Conservation (phyloP, 1,140 invertebrate species). For the Lordiphosa collinella region DNA sequence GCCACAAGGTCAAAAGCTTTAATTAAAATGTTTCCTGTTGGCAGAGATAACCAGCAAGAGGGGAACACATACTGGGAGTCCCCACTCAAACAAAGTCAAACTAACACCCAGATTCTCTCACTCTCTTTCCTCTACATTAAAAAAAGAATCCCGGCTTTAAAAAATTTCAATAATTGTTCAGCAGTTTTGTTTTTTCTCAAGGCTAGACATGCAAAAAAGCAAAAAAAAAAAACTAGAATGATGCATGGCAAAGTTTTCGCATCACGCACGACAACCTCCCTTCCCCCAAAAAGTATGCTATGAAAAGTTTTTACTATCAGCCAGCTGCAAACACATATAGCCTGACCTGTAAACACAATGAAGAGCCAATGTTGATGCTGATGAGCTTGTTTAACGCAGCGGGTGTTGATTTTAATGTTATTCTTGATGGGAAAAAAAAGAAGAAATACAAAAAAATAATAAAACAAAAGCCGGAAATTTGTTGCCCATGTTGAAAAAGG, state of each 20-base stretch:
- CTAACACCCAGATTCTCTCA: too few relatives aligned
- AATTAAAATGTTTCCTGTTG: slow-evolving; percentile 45
- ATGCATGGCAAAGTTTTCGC: background rate
- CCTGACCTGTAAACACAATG: slow-evolving; percentile 10
- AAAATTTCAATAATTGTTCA: slow-evolving; percentile 4
- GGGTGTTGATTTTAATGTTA: slow-evolving; percentile 27
- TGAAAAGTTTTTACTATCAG: slow-evolving; percentile 2
- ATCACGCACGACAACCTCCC: background rate
- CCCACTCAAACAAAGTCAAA: background rate
- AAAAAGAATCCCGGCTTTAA: too few relatives aligned
- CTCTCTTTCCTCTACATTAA: too few relatives aligned
- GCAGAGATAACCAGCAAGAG: background rate
- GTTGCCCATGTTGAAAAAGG: background rate
- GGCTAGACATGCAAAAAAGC: background rate
- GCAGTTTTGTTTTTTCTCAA: slow-evolving; percentile 4
- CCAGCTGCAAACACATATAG: background rate
- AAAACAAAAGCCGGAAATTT: slow-evolving; percentile 23
- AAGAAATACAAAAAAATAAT: slow-evolving; percentile 7
- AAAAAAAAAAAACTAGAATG: too few relatives aligned
- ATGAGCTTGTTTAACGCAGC: slow-evolving; percentile 22
- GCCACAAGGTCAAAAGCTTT: slow-evolving; percentile 47
- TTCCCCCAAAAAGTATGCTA: slow-evolving; percentile 23
- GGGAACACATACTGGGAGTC: slow-evolving; percentile 10
- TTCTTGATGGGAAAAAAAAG: slow-evolving; percentile 9
- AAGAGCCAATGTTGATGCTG: slow-evolving; percentile 10